A percentile compares a stretch with the other conserved stretches of the same genome.
phyloP scores from a whole-genome alignment of 2,797 vertebrate genomes.

The Fistularia commersonii region DNA sequence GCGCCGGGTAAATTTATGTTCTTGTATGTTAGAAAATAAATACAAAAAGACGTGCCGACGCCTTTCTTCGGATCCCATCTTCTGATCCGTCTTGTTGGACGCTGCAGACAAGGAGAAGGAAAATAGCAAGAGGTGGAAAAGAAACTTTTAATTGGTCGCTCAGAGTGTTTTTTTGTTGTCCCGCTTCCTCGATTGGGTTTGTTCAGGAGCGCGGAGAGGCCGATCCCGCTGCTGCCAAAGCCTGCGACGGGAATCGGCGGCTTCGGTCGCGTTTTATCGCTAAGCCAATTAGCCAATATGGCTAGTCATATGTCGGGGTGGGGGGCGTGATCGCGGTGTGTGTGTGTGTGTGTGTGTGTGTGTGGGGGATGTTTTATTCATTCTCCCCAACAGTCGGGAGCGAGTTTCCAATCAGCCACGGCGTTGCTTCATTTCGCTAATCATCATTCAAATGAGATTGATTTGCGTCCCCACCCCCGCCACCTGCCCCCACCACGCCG shows the following conservation, averaged over 20 bases:
- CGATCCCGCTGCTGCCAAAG: slow-evolving; percentile 40
- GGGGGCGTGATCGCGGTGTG: slow-evolving; percentile 19
- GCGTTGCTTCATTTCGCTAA: slow-evolving; percentile 48
- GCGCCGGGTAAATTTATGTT: background rate
- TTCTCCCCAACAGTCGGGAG: slow-evolving; percentile 28
- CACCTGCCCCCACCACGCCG: background rate
- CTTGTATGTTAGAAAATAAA: background rate
- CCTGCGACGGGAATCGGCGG: slow-evolving; percentile 14
- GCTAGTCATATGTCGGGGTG: slow-evolving; percentile 19
- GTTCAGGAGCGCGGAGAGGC: slow-evolving; percentile 45
- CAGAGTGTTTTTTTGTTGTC: slow-evolving; percentile 45
- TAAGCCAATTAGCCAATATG: slow-evolving; percentile 9
- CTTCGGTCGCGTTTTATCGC: slow-evolving; percentile 16
- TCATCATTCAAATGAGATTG: slow-evolving; percentile 59
- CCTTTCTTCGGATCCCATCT: slow-evolving; percentile 24
- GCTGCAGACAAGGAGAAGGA: slow-evolving; percentile 22
- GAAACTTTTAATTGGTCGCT: slow-evolving; percentile 69
- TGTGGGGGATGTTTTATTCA: slow-evolving; percentile 51
- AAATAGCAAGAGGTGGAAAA: slow-evolving; percentile 38
- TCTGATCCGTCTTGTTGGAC: slow-evolving; percentile 39
- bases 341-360: slow-evolving; percentile 32
- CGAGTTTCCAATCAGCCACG: slow-evolving; percentile 19
- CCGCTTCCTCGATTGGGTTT: slow-evolving; percentile 48
- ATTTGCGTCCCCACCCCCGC: slow-evolving; percentile 41
- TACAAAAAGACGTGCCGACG: slow-evolving; percentile 7